Percentiles rank a stretch among this genome's conserved stretches.
Evolutionary conservation across 1,140 invertebrate genomes (phyloP).

Genomic region (Adoxophyes honmai): DNA sequence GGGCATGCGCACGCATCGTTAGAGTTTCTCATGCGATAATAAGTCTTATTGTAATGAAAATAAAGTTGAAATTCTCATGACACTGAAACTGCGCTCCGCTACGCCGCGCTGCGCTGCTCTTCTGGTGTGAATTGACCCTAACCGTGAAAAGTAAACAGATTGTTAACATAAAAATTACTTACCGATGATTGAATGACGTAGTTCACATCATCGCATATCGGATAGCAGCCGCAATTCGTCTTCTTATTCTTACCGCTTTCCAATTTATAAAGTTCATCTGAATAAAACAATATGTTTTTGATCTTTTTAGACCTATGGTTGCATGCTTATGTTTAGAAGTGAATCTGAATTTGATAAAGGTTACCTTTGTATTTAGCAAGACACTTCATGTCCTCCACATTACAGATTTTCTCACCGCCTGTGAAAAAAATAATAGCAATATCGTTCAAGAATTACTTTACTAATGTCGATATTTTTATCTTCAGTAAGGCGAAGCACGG

Average conservation of each 20-base stretch:
- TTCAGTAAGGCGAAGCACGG: too few species aligned
- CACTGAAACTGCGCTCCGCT: too few species aligned
- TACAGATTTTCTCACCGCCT: conserved; percentile 79
- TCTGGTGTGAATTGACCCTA: too few species aligned
- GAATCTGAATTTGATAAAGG: not conserved
- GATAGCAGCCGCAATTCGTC: conserved; percentile 78
- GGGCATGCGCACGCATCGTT: too few species aligned
- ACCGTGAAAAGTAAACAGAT: not conserved
- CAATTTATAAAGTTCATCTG: conserved; percentile 59
- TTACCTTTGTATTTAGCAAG: conserved; percentile 79
- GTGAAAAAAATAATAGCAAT: conserved; percentile 40
- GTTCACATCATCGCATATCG: conserved; percentile 81
- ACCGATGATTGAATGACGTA: conserved; percentile 77
- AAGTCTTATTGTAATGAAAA: too few species aligned
- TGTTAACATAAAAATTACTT: conserved; percentile 44
- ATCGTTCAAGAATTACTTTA: not conserved
- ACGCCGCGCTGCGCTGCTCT: too few species aligned
- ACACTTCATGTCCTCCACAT: conserved; percentile 79
- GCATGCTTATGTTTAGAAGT: too few species aligned
- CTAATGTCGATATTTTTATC: too few species aligned
- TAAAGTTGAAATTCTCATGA: too few species aligned
- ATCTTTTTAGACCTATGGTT: too few species aligned
- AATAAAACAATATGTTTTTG: conserved; percentile 25
- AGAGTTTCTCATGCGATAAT: too few species aligned
- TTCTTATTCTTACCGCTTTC: conserved; percentile 63